phyloP scores from a whole-genome alignment of 2,888 invertebrate species.

The Fragum fragum region DNA sequence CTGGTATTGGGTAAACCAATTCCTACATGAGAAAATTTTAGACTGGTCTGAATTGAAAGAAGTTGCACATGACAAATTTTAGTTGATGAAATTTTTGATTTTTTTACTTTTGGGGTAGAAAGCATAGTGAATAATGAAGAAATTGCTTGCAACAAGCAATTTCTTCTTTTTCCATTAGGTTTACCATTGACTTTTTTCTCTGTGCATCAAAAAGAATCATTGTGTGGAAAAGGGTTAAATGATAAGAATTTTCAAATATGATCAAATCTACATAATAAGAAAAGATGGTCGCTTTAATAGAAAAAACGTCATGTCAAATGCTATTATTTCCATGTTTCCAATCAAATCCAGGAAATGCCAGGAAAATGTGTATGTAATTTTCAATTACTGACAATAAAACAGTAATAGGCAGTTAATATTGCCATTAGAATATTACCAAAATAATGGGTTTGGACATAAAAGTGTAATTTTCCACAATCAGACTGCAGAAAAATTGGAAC shows the following conservation, averaged over 20 bases:
- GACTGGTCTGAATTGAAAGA: too few species aligned
- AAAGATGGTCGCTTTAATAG: neutral
- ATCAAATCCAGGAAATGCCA: constrained; percentile 3
- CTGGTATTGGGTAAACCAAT: too few species aligned
- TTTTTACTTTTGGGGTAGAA: too few species aligned
- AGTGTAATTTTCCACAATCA: neutral
- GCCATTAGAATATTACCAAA: constrained; percentile 3
- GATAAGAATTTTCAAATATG: neutral
- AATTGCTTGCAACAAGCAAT: too few species aligned
- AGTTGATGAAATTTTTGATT: too few species aligned
- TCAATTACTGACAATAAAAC: constrained; percentile 1
- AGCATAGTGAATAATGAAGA: too few species aligned
- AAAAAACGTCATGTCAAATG: neutral
- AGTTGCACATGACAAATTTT: too few species aligned
- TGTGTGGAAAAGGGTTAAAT: too few species aligned
- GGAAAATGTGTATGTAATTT: neutral
- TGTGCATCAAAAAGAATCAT: too few species aligned
- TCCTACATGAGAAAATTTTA: too few species aligned
- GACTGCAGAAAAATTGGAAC: constrained; percentile 3
- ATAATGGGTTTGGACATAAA: constrained; percentile 3
- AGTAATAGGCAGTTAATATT: neutral
- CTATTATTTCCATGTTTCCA: neutral
- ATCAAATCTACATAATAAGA: constrained; percentile 3
- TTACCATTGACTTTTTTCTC: too few species aligned
- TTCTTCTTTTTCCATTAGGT: too few species aligned